Base-by-base conservation (phyloP, 2,797 vertebrate genomes). In the Eupleurogrammus muticus region DNA sequence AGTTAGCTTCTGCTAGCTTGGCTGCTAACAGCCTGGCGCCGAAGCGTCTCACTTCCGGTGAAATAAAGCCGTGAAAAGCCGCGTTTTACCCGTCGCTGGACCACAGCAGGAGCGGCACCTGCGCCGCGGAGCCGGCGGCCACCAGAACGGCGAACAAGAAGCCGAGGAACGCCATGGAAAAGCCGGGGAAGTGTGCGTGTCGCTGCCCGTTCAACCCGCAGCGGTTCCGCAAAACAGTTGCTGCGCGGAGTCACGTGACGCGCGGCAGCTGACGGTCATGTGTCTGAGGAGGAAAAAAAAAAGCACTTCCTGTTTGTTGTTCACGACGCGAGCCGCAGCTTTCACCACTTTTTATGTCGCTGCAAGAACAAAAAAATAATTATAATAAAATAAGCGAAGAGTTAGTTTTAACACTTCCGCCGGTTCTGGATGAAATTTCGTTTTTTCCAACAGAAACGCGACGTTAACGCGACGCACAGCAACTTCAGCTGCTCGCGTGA, bases 31-130 rank as follows among this genome's bases (percentile, higher is more conserved):
- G 3, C 28, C 28, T 6, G 28, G 3, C 6, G 28, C 28, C 6
- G 6, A 28, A 3, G 28, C 28, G 28, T 28, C 28, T 28, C 28
- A 28, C 28, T 28, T 28, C 28, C 28, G 28, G 28, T 6, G 28
- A 3, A 28, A 28, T n/a, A 28, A 6, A 28, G 28, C 3, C 28
- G 28, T 28, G 28, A 28, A n/a, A n/a, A n/a, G n/a, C n/a, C n/a
- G n/a, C n/a, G n/a, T n/a, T n/a, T 91, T 94, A 97, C 96, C 95
- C 89, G 47, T 93, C 88, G 36, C 80, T 95, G 19, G 94, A 96
- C 96, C 96, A 97, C 53, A 96, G 75, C 6, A 97, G 77, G 55
- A 97, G 81, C 0, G 96, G 96, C 35, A 97, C 95, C 47, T 96
- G 96, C 35, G 93, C 75, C 1, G 81, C 84, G 28, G 77, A 82